A percentile compares a stretch with the other conserved stretches of the same genome.
phyloP scores from a whole-genome alignment of 2,888 invertebrate genomes.

The Macrosiphum euphorbiae region DNA sequence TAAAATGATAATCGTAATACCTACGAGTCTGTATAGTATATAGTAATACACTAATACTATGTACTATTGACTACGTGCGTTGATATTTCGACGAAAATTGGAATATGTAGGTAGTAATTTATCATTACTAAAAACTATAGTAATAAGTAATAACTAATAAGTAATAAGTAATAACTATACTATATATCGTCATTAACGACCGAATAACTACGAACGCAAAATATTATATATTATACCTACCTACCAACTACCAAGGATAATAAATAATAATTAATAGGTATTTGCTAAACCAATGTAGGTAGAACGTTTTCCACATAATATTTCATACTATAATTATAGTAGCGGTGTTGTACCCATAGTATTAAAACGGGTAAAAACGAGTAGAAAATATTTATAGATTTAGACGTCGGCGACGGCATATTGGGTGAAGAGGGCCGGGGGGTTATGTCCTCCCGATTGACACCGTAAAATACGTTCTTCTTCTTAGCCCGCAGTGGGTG shows the following conservation, averaged over 20 bases:
- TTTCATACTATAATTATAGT: no score
- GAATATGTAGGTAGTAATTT: neutral
- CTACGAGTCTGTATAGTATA: neutral
- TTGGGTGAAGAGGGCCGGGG: neutral
- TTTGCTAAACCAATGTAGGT: no score
- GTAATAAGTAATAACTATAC: neutral
- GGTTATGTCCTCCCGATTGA: neutral
- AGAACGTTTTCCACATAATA: neutral
- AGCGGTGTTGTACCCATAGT: neutral
- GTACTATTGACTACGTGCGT: neutral
- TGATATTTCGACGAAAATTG: neutral
- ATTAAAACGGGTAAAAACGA: neutral
- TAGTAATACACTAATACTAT: no score
- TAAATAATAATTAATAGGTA: neutral
- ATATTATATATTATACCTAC: neutral
- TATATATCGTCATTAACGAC: neutral
- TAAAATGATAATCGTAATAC: neutral
- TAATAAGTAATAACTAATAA: neutral
- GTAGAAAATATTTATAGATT: slow-evolving; percentile 7
- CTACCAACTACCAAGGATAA: neutral
- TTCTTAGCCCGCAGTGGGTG: neutral
- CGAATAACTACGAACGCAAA: neutral
- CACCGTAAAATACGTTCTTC: neutral
- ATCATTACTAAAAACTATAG: neutral
- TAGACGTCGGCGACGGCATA: neutral